These are phyloP conservation scores for Vulpes lagopus DNA, from an alignment of 2,113 vertebrate genomes.

Conservation along the genomic window DNA sequence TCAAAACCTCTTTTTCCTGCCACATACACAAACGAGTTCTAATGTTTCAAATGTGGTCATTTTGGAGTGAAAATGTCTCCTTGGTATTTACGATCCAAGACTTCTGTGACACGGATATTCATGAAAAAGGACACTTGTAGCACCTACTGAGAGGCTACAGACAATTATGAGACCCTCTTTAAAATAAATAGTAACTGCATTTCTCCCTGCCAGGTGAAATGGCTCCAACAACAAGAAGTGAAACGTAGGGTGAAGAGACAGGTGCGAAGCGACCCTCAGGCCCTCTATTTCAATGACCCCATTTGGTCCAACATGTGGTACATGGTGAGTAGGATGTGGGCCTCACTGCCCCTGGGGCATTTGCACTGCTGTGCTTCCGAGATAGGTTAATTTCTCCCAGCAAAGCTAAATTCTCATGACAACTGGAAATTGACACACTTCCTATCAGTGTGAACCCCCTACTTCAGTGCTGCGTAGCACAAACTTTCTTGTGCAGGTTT, in stretches of 20 bases:
- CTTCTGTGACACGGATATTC: background rate
- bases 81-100: background rate
- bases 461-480: accelerated
- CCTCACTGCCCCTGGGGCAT: accelerated
- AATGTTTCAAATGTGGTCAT: background rate
- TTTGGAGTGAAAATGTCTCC: background rate
- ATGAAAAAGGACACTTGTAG: background rate
- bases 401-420: background rate
- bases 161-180: background rate
- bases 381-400: background rate
- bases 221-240: slow-evolving; percentile 94
- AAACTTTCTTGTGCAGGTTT: no score
- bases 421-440: background rate
- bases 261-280: slow-evolving; percentile 81
- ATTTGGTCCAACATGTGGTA: slow-evolving; percentile 99
- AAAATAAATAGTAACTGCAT: background rate
- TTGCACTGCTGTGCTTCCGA: accelerated
- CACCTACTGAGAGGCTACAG: background rate
- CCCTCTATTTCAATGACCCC: slow-evolving; percentile 93
- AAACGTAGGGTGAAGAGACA: slow-evolving; percentile 93
- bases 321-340: slow-evolving; percentile 90
- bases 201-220: slow-evolving; percentile 89
- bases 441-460: background rate
- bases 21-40: background rate
- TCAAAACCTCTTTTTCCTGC: background rate